Evolutionary conservation across 2,888 invertebrate genomes (phyloP), one percentile per base, ranked within the genome.

Genomic region (Trilocha varians): DNA sequence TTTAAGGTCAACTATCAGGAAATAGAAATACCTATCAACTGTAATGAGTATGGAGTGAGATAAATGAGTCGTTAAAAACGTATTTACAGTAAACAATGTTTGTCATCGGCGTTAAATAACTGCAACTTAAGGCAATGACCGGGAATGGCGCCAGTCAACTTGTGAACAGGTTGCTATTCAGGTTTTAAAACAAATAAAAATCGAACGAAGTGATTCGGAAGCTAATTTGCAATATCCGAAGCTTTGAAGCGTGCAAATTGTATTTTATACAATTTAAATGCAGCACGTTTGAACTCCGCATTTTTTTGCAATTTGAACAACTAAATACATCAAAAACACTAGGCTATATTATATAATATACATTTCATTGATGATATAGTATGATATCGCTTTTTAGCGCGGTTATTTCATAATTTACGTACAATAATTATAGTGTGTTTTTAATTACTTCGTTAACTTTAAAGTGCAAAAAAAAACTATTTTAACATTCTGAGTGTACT

Each of bases 91-190:
- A 73, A 69, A 71, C 63, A 73, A 61, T 54, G 55, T 72, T 73
- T 76, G 73, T 70, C 70, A 67, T 65, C 68, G 62, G 64, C 64
- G 69, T 70, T 70, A 75, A 76, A 78, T 83, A 83, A 83, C 83
- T 80, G 84, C 83, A 82, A 78, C 64, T 70, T 53, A 67, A 64
- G 80, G 65, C 84, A 83, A 82, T 74, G 84, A 83, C 83, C 84
- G 70, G 62, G 59, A 67, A 62, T 56, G 67, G 67, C 66, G 65
- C 68, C 65, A 55, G 61, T 44, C 51, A 53, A 50, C 48, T 43
- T 49, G 44, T 54, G 53, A 53, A 54, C 60, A 65, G 74, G 73
- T 73, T 71, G 79, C 73, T 67, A 67, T 67, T 69, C 84, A 65
- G 77, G 80, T 80, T 79, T 63, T 65, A 61, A 77, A 77, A 70